Percentiles rank a stretch among this genome's conserved stretches.
Evolutionary conservation across 37 sponge, comb jelly and placozoan species (phyloP).

Genomic region (Chondrosia reniformis): DNA sequence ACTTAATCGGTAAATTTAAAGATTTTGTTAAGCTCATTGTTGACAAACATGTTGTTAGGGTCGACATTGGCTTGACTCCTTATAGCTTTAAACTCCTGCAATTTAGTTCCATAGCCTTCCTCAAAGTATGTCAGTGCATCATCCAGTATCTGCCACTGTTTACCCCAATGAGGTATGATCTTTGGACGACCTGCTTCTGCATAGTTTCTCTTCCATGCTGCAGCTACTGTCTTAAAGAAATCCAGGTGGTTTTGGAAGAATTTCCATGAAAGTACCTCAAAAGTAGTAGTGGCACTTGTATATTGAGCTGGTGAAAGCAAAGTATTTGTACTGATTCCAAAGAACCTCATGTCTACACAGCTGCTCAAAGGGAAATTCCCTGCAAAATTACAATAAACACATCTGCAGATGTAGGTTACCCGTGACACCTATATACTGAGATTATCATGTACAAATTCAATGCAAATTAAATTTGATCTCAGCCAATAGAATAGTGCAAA

Average conservation of each 20-base stretch:
- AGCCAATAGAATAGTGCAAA: no score
- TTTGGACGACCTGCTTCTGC: neutral
- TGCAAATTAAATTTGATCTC: no score
- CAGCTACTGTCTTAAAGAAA: neutral
- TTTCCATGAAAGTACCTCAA: neutral
- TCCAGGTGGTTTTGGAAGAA: neutral
- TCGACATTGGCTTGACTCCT: neutral
- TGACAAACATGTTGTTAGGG: slow-evolving; percentile 1
- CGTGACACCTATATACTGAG: no score
- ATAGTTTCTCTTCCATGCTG: neutral
- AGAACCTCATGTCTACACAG: neutral
- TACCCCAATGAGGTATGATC: slow-evolving; percentile 1
- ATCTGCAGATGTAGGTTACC: neutral
- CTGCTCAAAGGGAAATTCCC: neutral
- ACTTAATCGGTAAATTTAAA: neutral
- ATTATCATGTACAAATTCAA: no score
- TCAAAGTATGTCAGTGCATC: neutral
- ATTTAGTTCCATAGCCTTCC: neutral
- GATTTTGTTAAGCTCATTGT: neutral
- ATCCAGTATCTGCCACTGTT: neutral
- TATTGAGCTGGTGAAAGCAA: neutral
- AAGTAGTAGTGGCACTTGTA: neutral
- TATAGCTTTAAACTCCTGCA: neutral
- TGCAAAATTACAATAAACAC: neutral
- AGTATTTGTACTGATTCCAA: neutral